These are phyloP conservation scores for Limanda limanda DNA, from an alignment of 2,113 vertebrate species.

Conservation along the genomic window DNA sequence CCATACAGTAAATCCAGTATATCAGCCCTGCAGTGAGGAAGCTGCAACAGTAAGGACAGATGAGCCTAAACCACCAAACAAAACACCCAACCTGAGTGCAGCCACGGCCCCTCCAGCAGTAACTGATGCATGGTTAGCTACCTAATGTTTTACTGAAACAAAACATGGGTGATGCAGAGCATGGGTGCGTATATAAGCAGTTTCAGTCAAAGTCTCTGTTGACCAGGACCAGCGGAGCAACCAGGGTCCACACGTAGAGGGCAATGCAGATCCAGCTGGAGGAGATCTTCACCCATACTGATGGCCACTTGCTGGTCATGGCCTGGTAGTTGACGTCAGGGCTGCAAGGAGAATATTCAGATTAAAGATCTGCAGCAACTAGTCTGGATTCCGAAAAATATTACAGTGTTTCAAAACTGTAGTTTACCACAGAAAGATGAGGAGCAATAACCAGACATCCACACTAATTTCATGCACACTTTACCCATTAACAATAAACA, in stretches of 20 bases:
- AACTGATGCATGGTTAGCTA: slow-evolving; percentile 4
- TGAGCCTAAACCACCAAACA: not conserved
- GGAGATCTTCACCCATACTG: slow-evolving; percentile 98
- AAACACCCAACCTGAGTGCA: not conserved
- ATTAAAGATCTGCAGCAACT: not conserved
- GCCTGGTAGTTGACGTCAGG: slow-evolving; percentile 88
- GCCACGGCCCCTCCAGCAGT: not conserved
- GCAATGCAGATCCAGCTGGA: slow-evolving; percentile 97
- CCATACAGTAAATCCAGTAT: not conserved
- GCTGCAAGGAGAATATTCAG: slow-evolving; percentile 56
- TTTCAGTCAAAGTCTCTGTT: slow-evolving; percentile 96
- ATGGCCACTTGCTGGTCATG: slow-evolving; percentile 97
- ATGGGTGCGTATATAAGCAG: not conserved
- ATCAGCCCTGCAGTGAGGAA: not conserved
- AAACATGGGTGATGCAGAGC: slow-evolving; percentile 18
- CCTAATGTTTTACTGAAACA: slow-evolving; percentile 25
- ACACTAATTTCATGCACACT: too few relatives aligned
- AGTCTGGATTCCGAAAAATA: not conserved
- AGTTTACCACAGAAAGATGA: too few relatives aligned
- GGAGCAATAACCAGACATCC: too few relatives aligned
- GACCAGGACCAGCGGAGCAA: slow-evolving; percentile 94
- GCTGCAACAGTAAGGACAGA: not conserved
- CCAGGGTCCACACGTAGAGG: slow-evolving; percentile 97
- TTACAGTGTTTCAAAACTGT: too few relatives aligned
- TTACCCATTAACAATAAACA: too few relatives aligned